Evolutionary conservation across 1,140 invertebrate species (phyloP), one percentile per base, ranked within the genome.

Genomic region (Cardiocondyla obscurior): DNA sequence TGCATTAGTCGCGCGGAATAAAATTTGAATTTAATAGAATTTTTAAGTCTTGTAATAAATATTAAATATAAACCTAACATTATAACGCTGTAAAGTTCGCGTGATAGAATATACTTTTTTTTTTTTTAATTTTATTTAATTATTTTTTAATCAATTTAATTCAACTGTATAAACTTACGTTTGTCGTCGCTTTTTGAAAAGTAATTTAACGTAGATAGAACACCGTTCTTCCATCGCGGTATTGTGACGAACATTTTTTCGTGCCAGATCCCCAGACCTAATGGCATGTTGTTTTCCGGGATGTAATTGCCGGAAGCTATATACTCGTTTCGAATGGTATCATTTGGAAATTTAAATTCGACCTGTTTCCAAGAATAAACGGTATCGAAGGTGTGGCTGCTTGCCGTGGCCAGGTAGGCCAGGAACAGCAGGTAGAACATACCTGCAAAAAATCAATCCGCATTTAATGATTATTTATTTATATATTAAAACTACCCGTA

Each of bases 221-320:
- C 96, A 6, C 96, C 97, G 19, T 95, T 94, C 89, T 96, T 97
- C 96, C 96, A 97, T 93, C 96, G 96, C 0, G 96, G 96, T 6
- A 97, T 95, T 2, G 97, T 97, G 64, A 97, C 93, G 89, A 98
- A 97, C 53, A 97, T 87, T 94, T 97, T 97, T 90, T 97, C 95
- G 73, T 95, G 94, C 96, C 96, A 97, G 42, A 95, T 93, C 51
- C 95, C 96, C 67, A 98, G 69, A 28, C 97, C 97, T 16, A 97
- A 92, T 1, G 97, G 96, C 77, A 97, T 90, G 92, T 97, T 97
- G 90, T 97, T 96, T 70, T 94, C 95, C 19, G 94, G 95, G 10
- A 97, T 94, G 90, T 96, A 97, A 84, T 94, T 92, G 25, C 95
- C 95, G 42, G 93, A 94, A 16, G 94, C 93, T 12, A 96, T 94